These are phyloP conservation scores for Azorinus chamasolen DNA, from an alignment of 2,888 invertebrate species.

Conservation along the genomic window DNA sequence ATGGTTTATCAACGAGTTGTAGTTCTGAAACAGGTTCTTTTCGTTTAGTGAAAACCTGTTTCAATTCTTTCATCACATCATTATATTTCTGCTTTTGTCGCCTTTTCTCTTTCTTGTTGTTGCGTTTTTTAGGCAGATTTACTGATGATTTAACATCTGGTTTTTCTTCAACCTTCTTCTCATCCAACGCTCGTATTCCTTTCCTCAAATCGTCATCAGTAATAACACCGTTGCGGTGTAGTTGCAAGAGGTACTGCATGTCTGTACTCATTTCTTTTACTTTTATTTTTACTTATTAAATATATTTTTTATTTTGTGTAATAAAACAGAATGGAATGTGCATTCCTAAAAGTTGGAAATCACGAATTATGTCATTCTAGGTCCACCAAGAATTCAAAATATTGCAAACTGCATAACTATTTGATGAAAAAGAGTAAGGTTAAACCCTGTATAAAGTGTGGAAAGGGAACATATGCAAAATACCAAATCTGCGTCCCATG, in stretches of 20 bases:
- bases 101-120: constrained; percentile 7
- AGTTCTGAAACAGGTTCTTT: constrained; percentile 17
- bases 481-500: constrained; percentile 3
- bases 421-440: background rate
- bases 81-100: constrained; percentile 11
- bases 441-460: background rate
- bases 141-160: constrained; percentile 2
- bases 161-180: constrained; percentile 3
- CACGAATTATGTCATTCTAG: no score
- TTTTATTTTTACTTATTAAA: constrained; percentile 2
- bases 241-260: constrained; percentile 3
- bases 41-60: constrained; percentile 12
- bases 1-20: constrained; percentile 26
- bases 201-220: constrained; percentile 7
- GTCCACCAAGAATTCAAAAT: background rate
- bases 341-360: background rate
- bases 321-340: constrained; percentile 9
- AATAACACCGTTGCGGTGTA: constrained; percentile 7
- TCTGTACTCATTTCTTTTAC: constrained; percentile 5
- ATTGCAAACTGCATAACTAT: background rate
- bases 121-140: no score
- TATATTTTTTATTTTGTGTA: constrained; percentile 6
- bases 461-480: background rate
- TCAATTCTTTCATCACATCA: background rate
- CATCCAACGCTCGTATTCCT: background rate